Percentiles rank a stretch among this genome's conserved stretches.
phyloP scores from a whole-genome alignment of 2,888 invertebrate species.

The Gasteruption jaculator region DNA sequence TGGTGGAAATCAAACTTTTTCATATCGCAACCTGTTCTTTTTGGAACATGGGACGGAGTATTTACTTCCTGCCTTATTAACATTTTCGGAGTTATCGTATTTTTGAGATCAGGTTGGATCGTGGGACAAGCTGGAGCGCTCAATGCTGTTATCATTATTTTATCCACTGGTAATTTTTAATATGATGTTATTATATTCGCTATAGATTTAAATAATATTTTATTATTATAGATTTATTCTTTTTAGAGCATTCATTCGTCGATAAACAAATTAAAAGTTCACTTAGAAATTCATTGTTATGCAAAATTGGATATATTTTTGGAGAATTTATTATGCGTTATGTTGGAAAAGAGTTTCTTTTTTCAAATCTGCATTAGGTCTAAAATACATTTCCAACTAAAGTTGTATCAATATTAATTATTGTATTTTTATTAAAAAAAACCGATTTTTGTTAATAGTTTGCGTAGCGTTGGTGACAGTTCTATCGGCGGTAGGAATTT shows the following conservation, averaged over 20 bases:
- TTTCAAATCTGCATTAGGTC: no score
- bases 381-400: no score
- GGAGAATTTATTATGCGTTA: no score
- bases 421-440: constrained; percentile 11
- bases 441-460: constrained; percentile 57
- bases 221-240: not conserved
- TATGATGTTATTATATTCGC: not conserved
- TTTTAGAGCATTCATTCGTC: not conserved
- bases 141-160: constrained; percentile 74
- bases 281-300: not conserved
- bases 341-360: no score
- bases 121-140: constrained; percentile 86
- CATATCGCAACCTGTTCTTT: constrained; percentile 90
- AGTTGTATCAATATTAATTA: constrained; percentile 2
- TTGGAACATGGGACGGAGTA: constrained; percentile 98
- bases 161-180: constrained; percentile 65
- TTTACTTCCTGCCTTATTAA: constrained; percentile 97
- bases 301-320: no score
- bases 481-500: constrained; percentile 92
- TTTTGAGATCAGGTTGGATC: constrained; percentile 95
- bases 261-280: constrained; percentile 3
- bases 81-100: constrained; percentile 96
- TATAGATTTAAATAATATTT: not conserved
- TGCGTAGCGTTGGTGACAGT: constrained; percentile 88
- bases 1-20: constrained; percentile 99